Evolutionary conservation across 2,888 invertebrate genomes (phyloP), one percentile per base, ranked within the genome.

Genomic region (Thysanoteuthis rhombus): DNA sequence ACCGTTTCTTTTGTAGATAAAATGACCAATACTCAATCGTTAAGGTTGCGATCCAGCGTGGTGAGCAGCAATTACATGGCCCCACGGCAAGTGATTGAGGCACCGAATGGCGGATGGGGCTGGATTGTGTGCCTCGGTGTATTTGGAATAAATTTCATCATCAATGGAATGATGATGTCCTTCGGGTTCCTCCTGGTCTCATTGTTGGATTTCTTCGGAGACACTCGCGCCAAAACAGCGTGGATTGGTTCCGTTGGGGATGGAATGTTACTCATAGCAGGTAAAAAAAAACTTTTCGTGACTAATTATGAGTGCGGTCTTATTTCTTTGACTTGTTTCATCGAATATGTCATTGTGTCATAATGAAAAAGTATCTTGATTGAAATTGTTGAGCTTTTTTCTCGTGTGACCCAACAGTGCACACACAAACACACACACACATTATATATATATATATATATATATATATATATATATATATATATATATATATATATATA

Each of bases 41-140:
- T 75, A 19, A 75, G 36, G 36, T 22, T 92, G 92, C 92, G 92
- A 32, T 92, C 92, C 5, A 92, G 92, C 45, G 92, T 92, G 32
- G 75, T 75, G 75, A 75, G 75, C 38, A 40, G 39, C 52, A 10
- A 92, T n/a, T 47, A 32, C 19, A 39, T 39, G 19, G 38, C 28
- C 32, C 92, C 92, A 92, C 94, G 94, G 1, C 94, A 95, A 19
- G 96, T 95, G 0, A 94, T 95, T 22, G 94, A 95, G 90, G 95
- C 96, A 4, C 96, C 96, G 4, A 96, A 97, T 93, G 97, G 97
- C 5, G 96, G 97, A 0, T 97, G 96, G 95, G 97, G 97, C 0
- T 97, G 97, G 97, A 93, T 96, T 94, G 95, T 97, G 32, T 95
- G 96, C 42, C 45, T 96, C 16, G 96, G 96, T 12, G 95, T 96